phyloP scores from a whole-genome alignment of 2,888 invertebrate genomes.

The Drosophila colorata region DNA sequence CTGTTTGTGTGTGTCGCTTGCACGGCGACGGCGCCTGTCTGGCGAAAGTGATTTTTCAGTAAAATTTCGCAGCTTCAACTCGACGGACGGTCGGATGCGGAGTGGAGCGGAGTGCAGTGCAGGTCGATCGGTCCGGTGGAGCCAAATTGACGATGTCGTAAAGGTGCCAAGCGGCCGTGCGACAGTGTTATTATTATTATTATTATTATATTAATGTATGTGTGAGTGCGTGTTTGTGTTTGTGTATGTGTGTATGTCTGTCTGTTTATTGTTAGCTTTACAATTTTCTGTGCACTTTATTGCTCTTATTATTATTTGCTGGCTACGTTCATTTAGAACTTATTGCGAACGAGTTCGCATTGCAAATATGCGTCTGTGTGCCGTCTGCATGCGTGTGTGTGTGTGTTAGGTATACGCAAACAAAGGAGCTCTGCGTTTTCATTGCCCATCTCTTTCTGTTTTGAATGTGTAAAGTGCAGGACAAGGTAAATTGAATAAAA shows the following conservation, averaged over 20 bases:
- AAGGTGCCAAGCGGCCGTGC: conserved; percentile 74
- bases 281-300: conserved; percentile 32
- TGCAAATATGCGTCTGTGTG: conserved; percentile 26
- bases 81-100: conserved; percentile 32
- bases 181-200: conserved; percentile 53
- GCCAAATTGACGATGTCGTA: conserved; percentile 55
- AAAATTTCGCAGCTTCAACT: conserved; percentile 65
- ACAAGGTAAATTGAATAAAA: conserved; percentile 58
- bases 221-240: conserved; percentile 16
- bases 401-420: conserved; percentile 50
- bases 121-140: conserved; percentile 57
- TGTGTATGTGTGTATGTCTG: conserved; percentile 22
- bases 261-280: conserved; percentile 51
- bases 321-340: conserved; percentile 35
- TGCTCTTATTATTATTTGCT: conserved; percentile 22
- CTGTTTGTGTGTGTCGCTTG: conserved; percentile 43
- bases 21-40: conserved; percentile 67
- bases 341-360: conserved; percentile 45
- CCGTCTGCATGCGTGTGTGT: conserved; percentile 6
- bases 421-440: conserved; percentile 54
- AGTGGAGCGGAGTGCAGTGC: conserved; percentile 35
- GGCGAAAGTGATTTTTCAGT: conserved; percentile 76
- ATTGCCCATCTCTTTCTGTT: conserved; percentile 48
- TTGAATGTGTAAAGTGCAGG: conserved; percentile 59
- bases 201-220: conserved; percentile 49